Evolutionary conservation across 2,888 invertebrate genomes (phyloP).

Genomic region (Pristionchus arcanus): DNA sequence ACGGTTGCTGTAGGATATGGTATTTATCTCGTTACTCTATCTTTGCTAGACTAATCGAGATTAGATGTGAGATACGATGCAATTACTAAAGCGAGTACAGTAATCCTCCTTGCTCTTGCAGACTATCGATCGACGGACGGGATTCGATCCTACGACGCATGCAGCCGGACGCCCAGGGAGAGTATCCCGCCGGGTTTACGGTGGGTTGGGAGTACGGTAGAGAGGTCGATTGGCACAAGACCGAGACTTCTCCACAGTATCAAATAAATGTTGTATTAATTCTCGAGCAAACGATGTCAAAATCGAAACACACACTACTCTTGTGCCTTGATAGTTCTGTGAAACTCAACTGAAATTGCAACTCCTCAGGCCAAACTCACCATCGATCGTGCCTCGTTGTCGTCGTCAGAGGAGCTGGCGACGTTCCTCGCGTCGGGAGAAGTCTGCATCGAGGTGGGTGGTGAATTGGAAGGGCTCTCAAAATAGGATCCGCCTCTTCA

Average conservation of each 20-base stretch:
- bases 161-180: background rate
- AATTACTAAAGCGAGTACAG: too few relatives aligned
- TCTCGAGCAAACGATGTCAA: too few relatives aligned
- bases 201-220: background rate
- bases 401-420: conserved; percentile 19
- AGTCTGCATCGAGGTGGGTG: conserved; percentile 79
- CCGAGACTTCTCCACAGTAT: background rate
- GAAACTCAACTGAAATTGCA: too few relatives aligned
- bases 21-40: too few relatives aligned
- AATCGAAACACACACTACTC: too few relatives aligned
- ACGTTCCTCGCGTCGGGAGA: background rate
- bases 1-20: too few relatives aligned
- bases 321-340: too few relatives aligned
- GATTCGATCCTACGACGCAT: conserved; percentile 23
- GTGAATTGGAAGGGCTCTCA: too few relatives aligned
- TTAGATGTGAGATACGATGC: too few relatives aligned
- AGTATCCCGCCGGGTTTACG: conserved; percentile 48
- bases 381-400: conserved; percentile 25
- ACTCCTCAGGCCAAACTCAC: conserved; percentile 3
- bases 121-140: conserved; percentile 19
- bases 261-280: too few relatives aligned
- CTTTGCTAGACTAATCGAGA: too few relatives aligned
- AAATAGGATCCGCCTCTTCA: too few relatives aligned
- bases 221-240: background rate
- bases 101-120: background rate